Base-by-base conservation (phyloP, 2,888 invertebrate species). In the Watsonalla cultraria region DNA sequence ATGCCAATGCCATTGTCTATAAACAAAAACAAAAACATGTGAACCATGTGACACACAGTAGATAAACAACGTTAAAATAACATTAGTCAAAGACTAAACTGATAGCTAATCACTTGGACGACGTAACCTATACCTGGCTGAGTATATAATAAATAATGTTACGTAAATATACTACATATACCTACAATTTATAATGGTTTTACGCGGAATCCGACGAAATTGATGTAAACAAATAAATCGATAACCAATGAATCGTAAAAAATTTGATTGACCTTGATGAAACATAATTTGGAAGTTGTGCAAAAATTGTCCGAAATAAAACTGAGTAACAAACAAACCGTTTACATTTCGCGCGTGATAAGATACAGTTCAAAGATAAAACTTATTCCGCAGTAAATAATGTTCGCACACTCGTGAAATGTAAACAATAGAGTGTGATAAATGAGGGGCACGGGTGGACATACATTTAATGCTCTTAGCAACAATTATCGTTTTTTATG, bases 341-440 rank as follows among this genome's bases (percentile, higher is more conserved):
- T 45, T 51, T n/a, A 53, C 57, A 60, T 62, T 56, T 63, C 54
- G 59, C 56, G 54, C 47, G 35, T 54, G 70, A 70, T 74, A 73
- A 73, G 74, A 74, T 72, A 72, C 51, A 46, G 55, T 49, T 37
- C 49, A 49, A 54, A 56, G 65, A 72, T 65, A 70, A 68, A 64
- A 57, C 51, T 51, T 74, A 74, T 66, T 74, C 64, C 72, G 71
- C 70, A 67, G 68, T 66, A 62, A 60, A 15, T 68, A n/a, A 59
- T 59, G 57, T 55, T 59, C 58, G 59, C 59, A 71, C 61, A 61
- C 51, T 60, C 56, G 52, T 58, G 53, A 52, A 49, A 49, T 45
- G 53, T 53, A 61, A 65, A 68, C 65, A 57, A 62, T 11, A 52
- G 57, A 54, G 37, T 4, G 51, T 57, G 70, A 69, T 68, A 69